These are phyloP conservation scores for Microtus pennsylvanicus DNA, from an alignment of 2,113 vertebrate genomes.

Conservation along the genomic window DNA sequence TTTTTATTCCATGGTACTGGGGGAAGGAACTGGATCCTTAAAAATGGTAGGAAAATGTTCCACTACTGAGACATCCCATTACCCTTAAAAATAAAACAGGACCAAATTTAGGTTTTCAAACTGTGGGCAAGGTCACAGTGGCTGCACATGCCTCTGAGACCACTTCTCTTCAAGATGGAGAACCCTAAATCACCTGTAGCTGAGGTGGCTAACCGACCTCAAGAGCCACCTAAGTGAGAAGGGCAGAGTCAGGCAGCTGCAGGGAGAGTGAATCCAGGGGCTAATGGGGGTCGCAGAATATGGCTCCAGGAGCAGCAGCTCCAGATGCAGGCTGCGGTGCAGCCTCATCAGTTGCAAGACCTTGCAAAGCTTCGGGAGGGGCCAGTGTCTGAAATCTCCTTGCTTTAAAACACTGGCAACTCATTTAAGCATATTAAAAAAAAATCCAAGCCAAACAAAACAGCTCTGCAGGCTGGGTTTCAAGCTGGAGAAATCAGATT, in stretches of 20 bases:
- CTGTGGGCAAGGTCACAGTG: neutral
- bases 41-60: neutral
- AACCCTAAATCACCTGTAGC: neutral
- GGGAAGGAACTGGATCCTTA: neutral
- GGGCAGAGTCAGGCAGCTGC: accelerated
- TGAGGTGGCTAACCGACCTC: neutral
- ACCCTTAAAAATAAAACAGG: neutral
- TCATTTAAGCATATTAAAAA: neutral
- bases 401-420: constrained; percentile 20
- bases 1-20: neutral
- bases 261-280: accelerated
- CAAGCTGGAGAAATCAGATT: neutral
- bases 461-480: neutral
- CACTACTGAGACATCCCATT: neutral
- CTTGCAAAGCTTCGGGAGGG: neutral
- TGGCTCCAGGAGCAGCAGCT: neutral
- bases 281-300: neutral
- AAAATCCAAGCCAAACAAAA: constrained; percentile 10
- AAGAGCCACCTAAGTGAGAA: neutral
- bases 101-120: constrained; percentile 17
- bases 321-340: neutral
- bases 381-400: neutral
- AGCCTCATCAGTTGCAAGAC: neutral
- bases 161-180: neutral
- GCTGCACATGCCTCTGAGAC: neutral